These are phyloP conservation scores for Andrena fulva DNA, from an alignment of 2,888 invertebrate species.

Conservation along the genomic window DNA sequence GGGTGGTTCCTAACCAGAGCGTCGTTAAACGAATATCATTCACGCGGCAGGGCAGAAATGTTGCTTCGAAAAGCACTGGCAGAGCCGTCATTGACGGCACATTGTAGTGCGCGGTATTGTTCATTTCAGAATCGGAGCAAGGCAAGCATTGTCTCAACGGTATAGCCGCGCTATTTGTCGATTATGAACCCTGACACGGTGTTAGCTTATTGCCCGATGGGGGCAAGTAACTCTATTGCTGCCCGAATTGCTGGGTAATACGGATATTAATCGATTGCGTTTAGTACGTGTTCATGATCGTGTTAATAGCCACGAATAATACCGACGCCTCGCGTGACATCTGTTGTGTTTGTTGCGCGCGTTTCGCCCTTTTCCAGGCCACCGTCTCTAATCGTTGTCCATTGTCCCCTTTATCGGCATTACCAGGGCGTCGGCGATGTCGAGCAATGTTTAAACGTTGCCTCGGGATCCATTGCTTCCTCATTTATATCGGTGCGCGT, in stretches of 20 bases:
- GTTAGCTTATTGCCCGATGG: slow-evolving; percentile 52
- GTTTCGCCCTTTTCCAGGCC: neutral
- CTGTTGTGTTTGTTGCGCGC: slow-evolving; percentile 10
- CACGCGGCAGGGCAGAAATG: no score
- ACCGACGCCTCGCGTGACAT: slow-evolving; percentile 1
- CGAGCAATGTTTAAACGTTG: slow-evolving; percentile 21
- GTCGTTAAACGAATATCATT: neutral
- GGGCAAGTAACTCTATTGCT: slow-evolving; percentile 51
- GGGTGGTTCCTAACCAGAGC: slow-evolving; percentile 2
- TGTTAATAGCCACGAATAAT: slow-evolving; percentile 42
- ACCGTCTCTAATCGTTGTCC: neutral
- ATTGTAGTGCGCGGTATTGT: neutral
- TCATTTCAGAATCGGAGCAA: neutral
- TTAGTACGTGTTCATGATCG: slow-evolving; percentile 43
- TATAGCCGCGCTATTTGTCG: slow-evolving; percentile 43
- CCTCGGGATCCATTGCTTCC: neutral
- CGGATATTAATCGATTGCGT: slow-evolving; percentile 59
- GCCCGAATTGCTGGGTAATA: slow-evolving; percentile 52
- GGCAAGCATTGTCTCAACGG: slow-evolving; percentile 49
- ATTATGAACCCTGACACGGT: slow-evolving; percentile 47
- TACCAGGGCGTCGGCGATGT: neutral
- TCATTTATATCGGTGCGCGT: neutral
- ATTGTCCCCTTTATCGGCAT: slow-evolving; percentile 1
- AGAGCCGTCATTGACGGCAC: neutral
- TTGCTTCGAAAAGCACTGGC: no score